Base-by-base conservation (phyloP, 2,888 invertebrate species). In the Phengaris alcon region DNA sequence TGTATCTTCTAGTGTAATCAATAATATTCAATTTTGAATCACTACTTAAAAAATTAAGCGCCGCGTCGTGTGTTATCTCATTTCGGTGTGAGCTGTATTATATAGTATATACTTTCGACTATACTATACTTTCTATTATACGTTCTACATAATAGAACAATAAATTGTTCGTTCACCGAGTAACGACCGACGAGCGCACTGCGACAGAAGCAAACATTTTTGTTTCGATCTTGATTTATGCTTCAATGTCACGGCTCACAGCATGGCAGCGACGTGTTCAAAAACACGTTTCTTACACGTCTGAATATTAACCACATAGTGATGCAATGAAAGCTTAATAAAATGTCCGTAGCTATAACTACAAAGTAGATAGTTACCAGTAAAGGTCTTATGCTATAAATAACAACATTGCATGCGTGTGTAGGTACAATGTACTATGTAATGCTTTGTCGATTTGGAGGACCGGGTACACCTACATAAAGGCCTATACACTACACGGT, bases 191-290 rank as follows among this genome's bases (percentile, higher is more conserved):
- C 22, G 10, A 59, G 10, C 59, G 22, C 22, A 59, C 10, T 35
- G 22, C 22, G 59, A 9, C 59, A 59, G 22, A 35, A 59, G 59
- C 22, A 59, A 59, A 59, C 10, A 59, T 22, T 59, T 52, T 3
- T 57, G 57, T 15, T 57, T 22, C 59, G 59, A 59, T 59, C 59
- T 59, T 59, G 59, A 59, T 59, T 22, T 8, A 35, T 59, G 22
- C 10, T 59, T 59, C 59, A 57, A 57, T 57, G 57, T 57, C 57
- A 59, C 22, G 22, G 59, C 59, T 35, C 1, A 9, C n/a, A 10
- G 59, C 59, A 35, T 35, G 35, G 35, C 35, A 1, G 35, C 22
- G 59, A 64, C 64, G 64, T 64, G 35, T 6, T 35, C 35, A 7
- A 44, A 64, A 64, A 64, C 64, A 64, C 35, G 64, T 44, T 13